These are phyloP conservation scores for Spongia lamella DNA, from an alignment of 37 sponge, comb jelly and placozoan species.

Conservation along the genomic window DNA sequence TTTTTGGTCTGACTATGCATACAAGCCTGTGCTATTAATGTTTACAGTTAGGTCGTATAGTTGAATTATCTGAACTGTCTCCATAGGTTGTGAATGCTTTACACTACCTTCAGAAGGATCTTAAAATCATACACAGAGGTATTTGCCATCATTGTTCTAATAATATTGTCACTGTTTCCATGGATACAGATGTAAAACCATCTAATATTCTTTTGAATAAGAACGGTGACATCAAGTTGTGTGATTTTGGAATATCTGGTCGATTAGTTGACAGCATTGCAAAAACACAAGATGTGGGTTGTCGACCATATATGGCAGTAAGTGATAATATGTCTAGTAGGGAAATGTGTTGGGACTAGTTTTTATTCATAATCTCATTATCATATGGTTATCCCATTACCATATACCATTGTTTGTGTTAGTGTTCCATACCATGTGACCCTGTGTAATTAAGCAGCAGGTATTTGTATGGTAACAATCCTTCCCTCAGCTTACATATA, in stretches of 20 bases:
- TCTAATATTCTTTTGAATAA: constrained; percentile 86
- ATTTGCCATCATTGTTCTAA: neutral
- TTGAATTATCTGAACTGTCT: no score
- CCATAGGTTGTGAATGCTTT: constrained; percentile 82
- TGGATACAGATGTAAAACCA: constrained; percentile 87
- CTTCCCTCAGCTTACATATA: no score
- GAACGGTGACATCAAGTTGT: constrained; percentile 88
- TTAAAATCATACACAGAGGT: constrained; percentile 92
- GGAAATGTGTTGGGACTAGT: no score
- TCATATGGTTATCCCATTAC: no score
- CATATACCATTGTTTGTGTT: no score
- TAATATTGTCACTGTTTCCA: neutral
- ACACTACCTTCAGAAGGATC: constrained; percentile 69
- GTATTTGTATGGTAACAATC: no score
- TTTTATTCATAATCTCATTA: no score
- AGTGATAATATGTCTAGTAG: constrained; percentile 3
- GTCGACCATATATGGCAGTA: constrained; percentile 89
- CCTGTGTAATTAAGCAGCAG: neutral
- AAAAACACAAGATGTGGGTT: constrained; percentile 77
- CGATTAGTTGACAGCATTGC: constrained; percentile 88
- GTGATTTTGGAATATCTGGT: constrained; percentile 94
- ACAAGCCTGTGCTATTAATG: no score
- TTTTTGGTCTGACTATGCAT: no score
- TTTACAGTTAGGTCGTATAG: no score
- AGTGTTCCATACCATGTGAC: no score